Base-by-base conservation (phyloP, 2,797 vertebrate genomes). In the Alosa sapidissima region DNA sequence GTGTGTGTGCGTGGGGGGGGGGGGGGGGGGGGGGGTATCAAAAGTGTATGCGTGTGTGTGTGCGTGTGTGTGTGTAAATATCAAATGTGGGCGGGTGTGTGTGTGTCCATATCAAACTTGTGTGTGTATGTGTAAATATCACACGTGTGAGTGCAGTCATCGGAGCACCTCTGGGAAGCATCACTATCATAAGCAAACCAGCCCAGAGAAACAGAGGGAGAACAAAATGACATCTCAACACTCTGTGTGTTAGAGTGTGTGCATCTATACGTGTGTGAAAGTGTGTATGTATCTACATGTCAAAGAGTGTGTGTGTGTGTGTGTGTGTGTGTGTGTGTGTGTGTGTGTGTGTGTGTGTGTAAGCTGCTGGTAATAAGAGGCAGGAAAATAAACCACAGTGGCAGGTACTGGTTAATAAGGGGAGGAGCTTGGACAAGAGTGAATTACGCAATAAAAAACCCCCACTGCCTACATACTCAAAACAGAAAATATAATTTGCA, bases 351-450 rank as follows among this genome's bases (percentile, higher is more conserved):
- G 28, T 36, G 65, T 10, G 62, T 33, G 28, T 36, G 9, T 68
- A 10, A 13, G 7, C 7, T 24, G 60, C 1, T 41, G 8, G 33
- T 49, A 2, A 86, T 58, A n/a, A 55, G 33, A 54, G 49, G 8
- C 28, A 52, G 19, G 16, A 83, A 81, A n/a, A 28, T 41, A 86
- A 55, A 82, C 49, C 36, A 62, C 36, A 8, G 14, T 33, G 54
- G 16, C 86, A 84, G 60, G 28, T 87, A 65, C 86, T 83, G 82
- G 87, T 87, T 86, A 87, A 83, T 86, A 78, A 82, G 82, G 52
- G 81, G 58, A 84, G 81, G 72, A 78, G 84, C 45, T 85, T 83
- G 41, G 62, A 86, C 65, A 81, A 65, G 75, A 85, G 85, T 88
- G 86, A 48, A 87, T 81, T 48, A 72, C 11, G 28, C 68, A 60